Base-by-base conservation (phyloP, 2,113 vertebrate genomes). In the Paratilapia polleni region DNA sequence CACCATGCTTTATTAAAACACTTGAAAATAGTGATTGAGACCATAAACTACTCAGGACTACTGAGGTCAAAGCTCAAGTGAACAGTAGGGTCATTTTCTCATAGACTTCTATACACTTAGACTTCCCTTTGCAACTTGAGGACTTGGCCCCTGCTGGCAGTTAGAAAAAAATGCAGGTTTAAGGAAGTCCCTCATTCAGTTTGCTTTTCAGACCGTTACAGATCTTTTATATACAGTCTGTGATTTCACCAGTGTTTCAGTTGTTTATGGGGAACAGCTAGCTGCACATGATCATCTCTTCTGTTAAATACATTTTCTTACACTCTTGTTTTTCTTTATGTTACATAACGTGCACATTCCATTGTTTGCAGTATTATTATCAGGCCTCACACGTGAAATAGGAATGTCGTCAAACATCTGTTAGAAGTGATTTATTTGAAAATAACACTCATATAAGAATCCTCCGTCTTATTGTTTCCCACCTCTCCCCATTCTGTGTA, bases 371-470 rank as follows among this genome's bases (percentile, higher is more conserved):
- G 20, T 74, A 41, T 66, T 43, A 41, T 66, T 66, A 47, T 68
- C 64, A 47, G 2, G 19, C 14, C 38, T 19, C 14, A 7, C 14
- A 68, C 64, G 26, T 47, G 38, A 68, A 68, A 68, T 68, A 17
- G 24, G 64, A 68, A 68, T 68, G 38, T 43, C 38, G 1, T 47
- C 38, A 47, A 26, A 22, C 1, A 0, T 47, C 8, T 68, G 22
- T 68, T 68, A 68, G 38, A 68, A 14, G 47, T 68, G 3, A 68
- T 68, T 68, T 68, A 68, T 47, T 68, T 68, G 38, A 68, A 68
- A 26, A 68, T n/a, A 68, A 8, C 14, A 26, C 64, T 68, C 2
- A 0, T 66, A 47, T 26, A 43, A 26, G 63, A 36, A 24, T 43
- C n/a, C n/a, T 38, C 8, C 1, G 2, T 66, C 38, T 43, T 43